Evolutionary conservation across 2,113 vertebrate species (phyloP), one percentile per base, ranked within the genome.

Genomic region (Equus quagga): DNA sequence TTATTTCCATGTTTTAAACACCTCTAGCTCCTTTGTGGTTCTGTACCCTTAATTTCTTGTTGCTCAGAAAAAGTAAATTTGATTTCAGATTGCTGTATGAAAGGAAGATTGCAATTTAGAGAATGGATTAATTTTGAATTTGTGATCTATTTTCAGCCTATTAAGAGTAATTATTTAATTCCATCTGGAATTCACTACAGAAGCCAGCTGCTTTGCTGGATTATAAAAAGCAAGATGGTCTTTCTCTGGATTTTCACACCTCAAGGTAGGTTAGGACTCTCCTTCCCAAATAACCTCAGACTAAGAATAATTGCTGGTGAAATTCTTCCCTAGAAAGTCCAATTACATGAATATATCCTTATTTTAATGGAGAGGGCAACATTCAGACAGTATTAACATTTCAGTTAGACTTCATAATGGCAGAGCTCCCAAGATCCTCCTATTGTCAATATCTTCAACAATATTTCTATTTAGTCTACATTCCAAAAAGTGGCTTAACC

Each of bases 31-130:
- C 14, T 87, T 75, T 84, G 8, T 91, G 65, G 15, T 87, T 92
- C 51, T 73, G 8, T 28, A 82, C 36, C 8, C 31, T 69, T 95
- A 36, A 46, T 64, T 65, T 72, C 15, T 87, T 94, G 19, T 84
- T 73, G 23, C 31, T 60, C 19, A 88, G 72, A 90, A 92, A 90
- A 72, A 96, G 62, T 54, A 60, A 89, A 88, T 70, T 95, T 95
- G 65, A 67, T 88, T 95, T 96, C 84, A 92, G 23, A 76, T 76
- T 84, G n/a, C 49, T 89, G 0, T 46, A 33, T 72, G 31, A 88
- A 75, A 83, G 46, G 28, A 95, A 86, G 69, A 92, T 51, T 83
- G 69, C 21, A 64, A 96, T 73, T 92, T 86, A 69, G 24, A 97
- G 87, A 79, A 81, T 44, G 41, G 26, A 94, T 87, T 69, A 92